Conservation (phyloP, 2,113 vertebrate genomes). For the Phylloscopus trochilus region DNA sequence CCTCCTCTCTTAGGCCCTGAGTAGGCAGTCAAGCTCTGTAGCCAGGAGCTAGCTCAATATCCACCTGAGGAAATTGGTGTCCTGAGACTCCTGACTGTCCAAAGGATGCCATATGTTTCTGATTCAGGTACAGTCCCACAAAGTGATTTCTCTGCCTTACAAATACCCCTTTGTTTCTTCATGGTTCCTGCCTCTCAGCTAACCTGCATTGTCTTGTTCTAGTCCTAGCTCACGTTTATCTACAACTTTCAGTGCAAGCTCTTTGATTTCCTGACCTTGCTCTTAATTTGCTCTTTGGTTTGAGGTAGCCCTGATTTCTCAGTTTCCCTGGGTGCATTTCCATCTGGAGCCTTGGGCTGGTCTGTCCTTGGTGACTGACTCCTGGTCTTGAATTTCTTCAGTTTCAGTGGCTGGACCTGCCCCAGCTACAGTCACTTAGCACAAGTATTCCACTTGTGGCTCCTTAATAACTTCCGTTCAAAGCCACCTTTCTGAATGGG, state of each 20-base stretch:
- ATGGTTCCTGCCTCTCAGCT: not conserved
- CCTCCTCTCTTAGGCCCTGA: not conserved
- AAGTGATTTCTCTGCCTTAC: not conserved
- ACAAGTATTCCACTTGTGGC: not conserved
- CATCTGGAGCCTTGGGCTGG: not conserved
- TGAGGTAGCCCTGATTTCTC: not conserved
- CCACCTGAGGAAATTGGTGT: not conserved
- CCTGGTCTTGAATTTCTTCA: not conserved
- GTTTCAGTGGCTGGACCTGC: not conserved
- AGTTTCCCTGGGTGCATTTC: not conserved
- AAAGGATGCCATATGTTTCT: not conserved
- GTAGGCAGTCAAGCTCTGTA: not conserved
- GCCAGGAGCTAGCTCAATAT: not conserved
- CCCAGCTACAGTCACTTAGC: not conserved
- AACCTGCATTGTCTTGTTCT: not conserved
- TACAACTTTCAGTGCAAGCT: not conserved
- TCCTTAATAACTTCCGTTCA: not conserved
- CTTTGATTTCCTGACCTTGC: not conserved
- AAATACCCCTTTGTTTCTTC: not conserved
- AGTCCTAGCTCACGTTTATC: not conserved
- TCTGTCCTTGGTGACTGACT: not conserved
- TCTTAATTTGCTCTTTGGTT: not conserved
- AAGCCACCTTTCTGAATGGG: conserved; percentile 17
- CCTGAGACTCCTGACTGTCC: not conserved
- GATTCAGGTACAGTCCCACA: not conserved